Conservation (phyloP, 2,797 vertebrate species). For the Lepidocolaptes lacrymiger region DNA sequence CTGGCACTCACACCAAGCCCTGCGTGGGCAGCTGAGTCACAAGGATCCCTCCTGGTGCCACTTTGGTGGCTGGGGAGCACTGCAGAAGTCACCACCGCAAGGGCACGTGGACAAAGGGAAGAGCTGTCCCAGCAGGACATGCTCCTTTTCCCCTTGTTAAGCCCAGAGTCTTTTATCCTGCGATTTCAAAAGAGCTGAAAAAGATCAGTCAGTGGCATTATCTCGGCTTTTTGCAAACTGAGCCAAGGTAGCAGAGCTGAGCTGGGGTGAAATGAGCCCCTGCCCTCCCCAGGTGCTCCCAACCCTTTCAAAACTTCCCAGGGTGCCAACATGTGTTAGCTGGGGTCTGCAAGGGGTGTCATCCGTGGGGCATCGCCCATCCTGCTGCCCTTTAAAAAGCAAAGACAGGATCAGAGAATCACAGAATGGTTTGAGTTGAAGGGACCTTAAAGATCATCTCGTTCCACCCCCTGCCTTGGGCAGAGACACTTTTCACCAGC, state of each 20-base stretch:
- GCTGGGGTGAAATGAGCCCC: background rate
- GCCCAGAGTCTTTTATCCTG: background rate
- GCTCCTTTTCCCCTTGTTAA: background rate
- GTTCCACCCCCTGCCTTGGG: rapidly evolving
- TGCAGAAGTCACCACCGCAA: rapidly evolving
- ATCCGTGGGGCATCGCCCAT: rapidly evolving
- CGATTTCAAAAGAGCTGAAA: background rate
- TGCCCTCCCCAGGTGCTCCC: background rate
- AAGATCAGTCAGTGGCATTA: background rate
- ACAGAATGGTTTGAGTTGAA: background rate
- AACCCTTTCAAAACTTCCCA: background rate
- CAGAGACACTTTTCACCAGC: rapidly evolving
- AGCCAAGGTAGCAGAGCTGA: background rate
- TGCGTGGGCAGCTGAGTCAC: background rate
- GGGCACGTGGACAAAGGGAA: background rate
- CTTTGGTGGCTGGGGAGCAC: background rate
- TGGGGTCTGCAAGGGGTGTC: no score
- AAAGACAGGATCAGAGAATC: background rate
- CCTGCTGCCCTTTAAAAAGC: background rate
- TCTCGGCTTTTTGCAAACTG: background rate
- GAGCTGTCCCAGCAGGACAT: background rate
- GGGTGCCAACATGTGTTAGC: background rate
- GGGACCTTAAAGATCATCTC: background rate
- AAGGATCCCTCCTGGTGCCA: rapidly evolving
- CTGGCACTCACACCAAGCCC: background rate